Percentiles rank a stretch among this genome's conserved stretches.
Conservation (phyloP, 2,888 invertebrate genomes). For the Tillus elongatus region DNA sequence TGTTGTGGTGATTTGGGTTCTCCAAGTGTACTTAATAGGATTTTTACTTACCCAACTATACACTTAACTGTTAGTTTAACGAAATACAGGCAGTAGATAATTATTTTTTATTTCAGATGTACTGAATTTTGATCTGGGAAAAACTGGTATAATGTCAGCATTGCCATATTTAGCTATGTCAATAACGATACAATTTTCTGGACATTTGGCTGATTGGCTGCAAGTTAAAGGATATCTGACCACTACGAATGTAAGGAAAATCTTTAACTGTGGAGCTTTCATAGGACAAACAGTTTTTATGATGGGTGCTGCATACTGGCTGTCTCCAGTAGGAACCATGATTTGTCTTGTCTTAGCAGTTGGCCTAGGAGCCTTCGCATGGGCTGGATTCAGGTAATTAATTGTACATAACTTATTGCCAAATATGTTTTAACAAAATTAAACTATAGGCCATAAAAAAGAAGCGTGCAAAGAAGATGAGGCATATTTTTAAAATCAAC, state of each 20-base stretch:
- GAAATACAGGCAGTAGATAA: too few species aligned
- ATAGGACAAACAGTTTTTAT: constrained; percentile 76
- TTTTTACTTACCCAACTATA: too few species aligned
- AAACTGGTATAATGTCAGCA: constrained; percentile 77
- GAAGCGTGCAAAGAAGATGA: too few species aligned
- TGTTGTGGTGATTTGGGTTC: too few species aligned
- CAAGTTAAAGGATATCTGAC: constrained; percentile 54
- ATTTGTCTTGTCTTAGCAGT: constrained; percentile 80
- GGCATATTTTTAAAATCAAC: too few species aligned
- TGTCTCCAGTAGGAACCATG: constrained; percentile 60
- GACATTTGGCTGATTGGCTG: constrained; percentile 75
- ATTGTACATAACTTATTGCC: background rate
- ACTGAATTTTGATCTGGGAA: constrained; percentile 60
- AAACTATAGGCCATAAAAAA: too few species aligned
- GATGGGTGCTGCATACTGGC: constrained; percentile 68
- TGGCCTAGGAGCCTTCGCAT: constrained; percentile 84
- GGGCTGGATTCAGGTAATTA: constrained; percentile 79
- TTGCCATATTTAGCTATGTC: constrained; percentile 87
- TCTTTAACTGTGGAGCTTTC: constrained; percentile 67
- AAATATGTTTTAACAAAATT: too few species aligned
- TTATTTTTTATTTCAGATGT: constrained; percentile 50
- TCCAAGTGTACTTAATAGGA: too few species aligned
- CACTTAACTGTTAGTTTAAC: too few species aligned
- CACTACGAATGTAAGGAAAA: constrained; percentile 61
- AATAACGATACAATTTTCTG: constrained; percentile 66